Conservation (phyloP, 1,140 invertebrate species). For the Dryas iulia region DNA sequence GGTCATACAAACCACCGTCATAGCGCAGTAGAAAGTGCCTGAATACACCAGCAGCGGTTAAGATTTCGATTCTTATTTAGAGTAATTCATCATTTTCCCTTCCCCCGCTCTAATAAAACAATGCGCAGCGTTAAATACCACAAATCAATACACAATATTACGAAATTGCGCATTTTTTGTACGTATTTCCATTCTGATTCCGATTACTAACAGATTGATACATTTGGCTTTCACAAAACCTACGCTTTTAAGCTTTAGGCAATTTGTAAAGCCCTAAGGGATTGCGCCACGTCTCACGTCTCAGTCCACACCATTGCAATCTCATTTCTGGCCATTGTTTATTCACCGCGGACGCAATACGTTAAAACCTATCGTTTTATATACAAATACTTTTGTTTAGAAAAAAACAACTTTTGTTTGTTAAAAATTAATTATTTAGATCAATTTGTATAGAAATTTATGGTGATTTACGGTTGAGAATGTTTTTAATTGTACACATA, state of each 20-base stretch:
- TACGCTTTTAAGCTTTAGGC: not conserved
- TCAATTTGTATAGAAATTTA: not conserved
- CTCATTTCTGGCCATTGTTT: not conserved
- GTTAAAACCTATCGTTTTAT: not conserved
- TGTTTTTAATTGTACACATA: too few species aligned
- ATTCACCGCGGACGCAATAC: not conserved
- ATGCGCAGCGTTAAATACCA: too few species aligned
- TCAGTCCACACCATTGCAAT: not conserved
- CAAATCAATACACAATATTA: too few species aligned
- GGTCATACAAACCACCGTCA: too few species aligned
- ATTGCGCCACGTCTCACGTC: not conserved
- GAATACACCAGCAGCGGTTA: too few species aligned
- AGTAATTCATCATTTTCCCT: too few species aligned
- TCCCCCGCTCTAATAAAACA: too few species aligned
- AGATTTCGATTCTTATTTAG: too few species aligned
- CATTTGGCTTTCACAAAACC: not conserved
- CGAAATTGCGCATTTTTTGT: too few species aligned
- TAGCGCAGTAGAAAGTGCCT: too few species aligned
- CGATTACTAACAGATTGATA: not conserved
- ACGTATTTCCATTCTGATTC: too few species aligned
- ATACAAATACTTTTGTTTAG: not conserved
- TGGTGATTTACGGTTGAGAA: too few species aligned
- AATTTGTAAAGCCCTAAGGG: not conserved
- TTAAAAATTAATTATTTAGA: not conserved
- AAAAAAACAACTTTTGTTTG: not conserved